Percentiles rank a stretch among this genome's conserved stretches.
These are phyloP conservation scores for Acrossocheilus fasciatus DNA, from an alignment of 2,797 vertebrate genomes.

Conservation along the genomic window DNA sequence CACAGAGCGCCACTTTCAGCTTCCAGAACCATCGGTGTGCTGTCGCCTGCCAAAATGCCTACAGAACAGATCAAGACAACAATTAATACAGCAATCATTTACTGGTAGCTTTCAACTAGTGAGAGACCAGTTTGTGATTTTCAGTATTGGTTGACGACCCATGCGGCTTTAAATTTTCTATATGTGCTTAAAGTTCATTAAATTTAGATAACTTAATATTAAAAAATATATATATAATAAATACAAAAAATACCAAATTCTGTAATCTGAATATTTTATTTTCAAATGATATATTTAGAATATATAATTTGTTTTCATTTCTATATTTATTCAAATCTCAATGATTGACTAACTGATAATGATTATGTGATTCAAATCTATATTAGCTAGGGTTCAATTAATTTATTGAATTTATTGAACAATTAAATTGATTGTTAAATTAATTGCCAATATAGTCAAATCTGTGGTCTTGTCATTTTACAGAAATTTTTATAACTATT, in stretches of 20 bases:
- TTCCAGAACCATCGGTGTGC: conserved; percentile 75
- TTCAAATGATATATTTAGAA: too few relatives aligned
- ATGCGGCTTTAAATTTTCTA: background rate
- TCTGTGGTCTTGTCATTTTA: background rate
- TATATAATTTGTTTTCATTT: background rate
- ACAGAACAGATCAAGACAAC: background rate
- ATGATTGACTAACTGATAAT: background rate
- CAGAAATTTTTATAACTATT: background rate
- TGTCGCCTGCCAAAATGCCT: conserved; percentile 46
- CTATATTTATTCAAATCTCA: background rate
- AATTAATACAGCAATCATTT: background rate
- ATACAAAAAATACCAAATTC: too few relatives aligned
- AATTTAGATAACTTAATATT: too few relatives aligned
- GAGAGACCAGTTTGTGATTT: background rate
- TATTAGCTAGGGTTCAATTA: background rate
- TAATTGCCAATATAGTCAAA: background rate
- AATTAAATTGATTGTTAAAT: background rate
- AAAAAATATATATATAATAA: too few relatives aligned
- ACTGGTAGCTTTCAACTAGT: background rate
- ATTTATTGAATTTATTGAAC: too few relatives aligned
- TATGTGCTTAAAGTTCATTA: too few relatives aligned
- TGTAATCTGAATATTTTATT: too few relatives aligned
- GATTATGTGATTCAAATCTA: background rate
- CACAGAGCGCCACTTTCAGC: conserved; percentile 91
- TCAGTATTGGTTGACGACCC: background rate